phyloP scores from a whole-genome alignment of 1,140 invertebrate genomes.

The Popillia japonica region DNA sequence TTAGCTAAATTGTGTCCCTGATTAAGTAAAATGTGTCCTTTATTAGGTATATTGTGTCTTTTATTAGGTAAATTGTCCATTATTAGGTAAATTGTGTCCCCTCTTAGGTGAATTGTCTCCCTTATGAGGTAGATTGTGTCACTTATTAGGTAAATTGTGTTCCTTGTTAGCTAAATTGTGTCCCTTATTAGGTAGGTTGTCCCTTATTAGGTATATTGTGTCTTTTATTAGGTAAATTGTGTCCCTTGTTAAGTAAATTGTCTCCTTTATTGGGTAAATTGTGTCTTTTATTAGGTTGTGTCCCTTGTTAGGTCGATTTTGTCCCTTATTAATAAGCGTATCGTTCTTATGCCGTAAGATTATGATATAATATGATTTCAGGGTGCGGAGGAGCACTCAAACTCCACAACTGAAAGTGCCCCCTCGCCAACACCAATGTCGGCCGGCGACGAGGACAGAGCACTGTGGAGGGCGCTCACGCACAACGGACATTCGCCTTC shows the following conservation, averaged over 20 bases:
- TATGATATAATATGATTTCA: constrained; percentile 40
- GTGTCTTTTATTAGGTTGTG: not conserved
- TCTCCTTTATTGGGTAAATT: no score
- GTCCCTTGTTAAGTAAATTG: no score
- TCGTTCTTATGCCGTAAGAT: no score
- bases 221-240: not conserved
- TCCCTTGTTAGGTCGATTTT: no score
- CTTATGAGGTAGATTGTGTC: not conserved
- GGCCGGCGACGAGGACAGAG: constrained; percentile 44
- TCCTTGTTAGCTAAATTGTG: not conserved
- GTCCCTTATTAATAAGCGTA: not conserved
- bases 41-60: not conserved
- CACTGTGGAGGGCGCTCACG: constrained; percentile 50
- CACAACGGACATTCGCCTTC: constrained; percentile 53
- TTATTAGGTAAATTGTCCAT: not conserved
- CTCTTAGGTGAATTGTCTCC: no score
- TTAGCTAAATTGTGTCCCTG: not conserved
- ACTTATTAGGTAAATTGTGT: not conserved
- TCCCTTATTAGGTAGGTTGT: not conserved
- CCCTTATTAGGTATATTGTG: not conserved
- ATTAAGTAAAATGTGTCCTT: constrained; percentile 32
- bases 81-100: not conserved
- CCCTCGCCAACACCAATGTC: constrained; percentile 52
- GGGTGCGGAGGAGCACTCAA: constrained; percentile 55
- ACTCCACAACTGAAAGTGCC: constrained; percentile 55